Conservation (phyloP, 2,797 vertebrate species). For the Sandelia bainsii region DNA sequence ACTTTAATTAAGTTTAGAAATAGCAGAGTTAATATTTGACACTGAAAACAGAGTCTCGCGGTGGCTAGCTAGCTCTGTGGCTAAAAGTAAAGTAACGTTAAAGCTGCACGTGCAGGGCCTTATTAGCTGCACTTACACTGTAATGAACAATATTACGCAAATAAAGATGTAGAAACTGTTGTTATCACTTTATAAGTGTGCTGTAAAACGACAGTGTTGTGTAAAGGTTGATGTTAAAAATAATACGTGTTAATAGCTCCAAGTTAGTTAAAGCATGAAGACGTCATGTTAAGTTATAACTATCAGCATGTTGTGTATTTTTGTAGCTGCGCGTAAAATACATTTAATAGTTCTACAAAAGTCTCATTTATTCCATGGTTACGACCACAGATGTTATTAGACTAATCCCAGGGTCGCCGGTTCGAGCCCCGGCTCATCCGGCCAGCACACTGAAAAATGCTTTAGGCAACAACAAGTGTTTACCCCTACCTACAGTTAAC, state of each 20-base stretch:
- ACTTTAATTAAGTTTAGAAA: background rate
- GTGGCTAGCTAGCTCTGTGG: background rate
- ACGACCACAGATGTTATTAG: no score
- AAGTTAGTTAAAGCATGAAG: no score
- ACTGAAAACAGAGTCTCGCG: background rate
- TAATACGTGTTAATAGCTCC: background rate
- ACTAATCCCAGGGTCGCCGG: no score
- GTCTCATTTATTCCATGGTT: no score
- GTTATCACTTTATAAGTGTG: background rate
- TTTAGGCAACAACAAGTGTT: no score
- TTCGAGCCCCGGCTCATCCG: no score
- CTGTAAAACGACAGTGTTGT: background rate
- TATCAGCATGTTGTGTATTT: no score
- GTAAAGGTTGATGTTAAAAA: background rate
- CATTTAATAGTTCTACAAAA: no score
- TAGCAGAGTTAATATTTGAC: fast-evolving
- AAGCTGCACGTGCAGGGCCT: constrained; percentile 24
- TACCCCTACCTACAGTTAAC: no score
- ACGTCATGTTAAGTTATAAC: no score
- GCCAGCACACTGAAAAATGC: no score
- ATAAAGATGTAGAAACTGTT: background rate
- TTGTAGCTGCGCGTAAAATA: no score
- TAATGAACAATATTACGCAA: background rate
- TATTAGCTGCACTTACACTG: background rate
- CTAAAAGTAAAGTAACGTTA: constrained; percentile 6